Conservation (phyloP, 2,113 vertebrate species). For the Lamprologus lemairii region DNA sequence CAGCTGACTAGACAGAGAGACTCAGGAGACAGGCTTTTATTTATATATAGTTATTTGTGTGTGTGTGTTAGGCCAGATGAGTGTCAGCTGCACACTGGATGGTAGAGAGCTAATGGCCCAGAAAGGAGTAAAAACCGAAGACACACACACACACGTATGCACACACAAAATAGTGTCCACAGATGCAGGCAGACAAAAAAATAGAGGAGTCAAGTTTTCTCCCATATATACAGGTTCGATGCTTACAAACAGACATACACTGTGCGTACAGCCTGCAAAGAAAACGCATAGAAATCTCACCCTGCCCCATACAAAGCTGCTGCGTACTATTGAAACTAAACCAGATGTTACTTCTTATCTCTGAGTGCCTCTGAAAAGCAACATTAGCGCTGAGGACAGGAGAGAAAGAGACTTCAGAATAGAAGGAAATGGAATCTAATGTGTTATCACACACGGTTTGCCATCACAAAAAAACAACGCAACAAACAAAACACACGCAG, state of each 20-base stretch:
- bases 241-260: not conserved
- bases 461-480: slow-evolving; percentile 24
- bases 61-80: slow-evolving; percentile 64
- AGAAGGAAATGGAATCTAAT: slow-evolving; percentile 41
- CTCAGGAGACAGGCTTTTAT: not conserved
- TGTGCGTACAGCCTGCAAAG: rapidly evolving
- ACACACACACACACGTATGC: not conserved
- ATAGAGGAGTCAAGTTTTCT: not conserved
- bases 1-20: slow-evolving; percentile 9
- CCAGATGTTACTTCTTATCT: slow-evolving; percentile 94
- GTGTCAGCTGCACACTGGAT: slow-evolving; percentile 81
- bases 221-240: not conserved
- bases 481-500: slow-evolving; percentile 9
- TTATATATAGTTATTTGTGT: slow-evolving; percentile 12
- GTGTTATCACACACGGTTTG: slow-evolving; percentile 14
- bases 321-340: slow-evolving; percentile 81
- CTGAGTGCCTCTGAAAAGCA: slow-evolving; percentile 78
- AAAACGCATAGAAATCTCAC: slow-evolving; percentile 49
- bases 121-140: slow-evolving; percentile 41
- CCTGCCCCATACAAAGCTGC: slow-evolving; percentile 75
- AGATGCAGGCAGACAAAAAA: not conserved
- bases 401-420: slow-evolving; percentile 74
- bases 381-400: slow-evolving; percentile 76
- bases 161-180: not conserved
- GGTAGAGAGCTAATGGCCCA: slow-evolving; percentile 76